phyloP scores from a whole-genome alignment of 2,797 vertebrate species.

The Sebastiscus albofasciatus region DNA sequence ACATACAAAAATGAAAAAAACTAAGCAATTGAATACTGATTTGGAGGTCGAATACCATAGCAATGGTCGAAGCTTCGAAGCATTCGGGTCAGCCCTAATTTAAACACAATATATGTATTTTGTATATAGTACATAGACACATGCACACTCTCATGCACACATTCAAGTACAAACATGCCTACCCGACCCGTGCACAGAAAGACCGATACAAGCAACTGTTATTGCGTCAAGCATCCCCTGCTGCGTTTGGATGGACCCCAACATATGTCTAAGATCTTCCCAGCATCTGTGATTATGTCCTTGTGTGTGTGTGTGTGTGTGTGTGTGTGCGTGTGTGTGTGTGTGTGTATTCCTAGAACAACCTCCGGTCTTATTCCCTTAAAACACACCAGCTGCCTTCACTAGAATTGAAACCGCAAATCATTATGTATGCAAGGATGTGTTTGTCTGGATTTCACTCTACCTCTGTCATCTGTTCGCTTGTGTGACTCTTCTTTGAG shows the following conservation, averaged over 20 bases:
- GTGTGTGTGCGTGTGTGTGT: slow-evolving; percentile 5
- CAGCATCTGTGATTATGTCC: slow-evolving; percentile 53
- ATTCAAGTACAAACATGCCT: neutral
- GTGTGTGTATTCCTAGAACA: slow-evolving; percentile 55
- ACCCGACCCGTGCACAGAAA: neutral
- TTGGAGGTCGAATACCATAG: too few species aligned
- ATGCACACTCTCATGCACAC: neutral
- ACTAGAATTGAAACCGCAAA: slow-evolving; percentile 44
- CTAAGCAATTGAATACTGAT: too few species aligned
- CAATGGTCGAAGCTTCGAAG: too few species aligned
- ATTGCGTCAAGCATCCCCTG: slow-evolving; percentile 25
- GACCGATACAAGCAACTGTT: slow-evolving; percentile 16
- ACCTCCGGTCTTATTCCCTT: slow-evolving; percentile 45
- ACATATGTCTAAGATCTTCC: slow-evolving; percentile 45
- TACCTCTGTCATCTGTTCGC: slow-evolving; percentile 25
- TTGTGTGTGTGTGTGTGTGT: slow-evolving; percentile 8
- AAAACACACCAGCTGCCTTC: slow-evolving; percentile 63
- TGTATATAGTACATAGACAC: neutral
- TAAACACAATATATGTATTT: neutral
- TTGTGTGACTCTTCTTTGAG: slow-evolving; percentile 12
- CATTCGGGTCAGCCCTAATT: neutral
- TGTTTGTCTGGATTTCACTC: slow-evolving; percentile 33
- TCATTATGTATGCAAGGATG: slow-evolving; percentile 19
- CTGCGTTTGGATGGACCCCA: slow-evolving; percentile 38
- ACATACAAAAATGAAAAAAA: too few species aligned